Evolutionary conservation across 1,140 invertebrate genomes (phyloP).

Genomic region (Drosophila sechellia): DNA sequence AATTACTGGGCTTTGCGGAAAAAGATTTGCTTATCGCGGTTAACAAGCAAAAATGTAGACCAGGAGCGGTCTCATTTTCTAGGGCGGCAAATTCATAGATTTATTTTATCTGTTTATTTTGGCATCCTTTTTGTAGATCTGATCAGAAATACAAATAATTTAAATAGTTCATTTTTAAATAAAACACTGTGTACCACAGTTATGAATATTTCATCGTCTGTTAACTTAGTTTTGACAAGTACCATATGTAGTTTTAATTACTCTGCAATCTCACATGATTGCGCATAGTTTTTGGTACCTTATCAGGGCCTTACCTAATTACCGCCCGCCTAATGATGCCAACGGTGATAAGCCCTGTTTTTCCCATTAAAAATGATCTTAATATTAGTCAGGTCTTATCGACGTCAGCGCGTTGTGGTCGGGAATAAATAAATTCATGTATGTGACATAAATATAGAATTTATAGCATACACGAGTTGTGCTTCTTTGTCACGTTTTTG

Average conservation of each 20-base stretch:
- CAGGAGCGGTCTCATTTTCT: conserved; percentile 8
- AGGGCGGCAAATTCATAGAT: background rate
- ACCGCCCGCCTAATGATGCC: conserved; percentile 23
- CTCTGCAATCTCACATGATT: conserved; percentile 3
- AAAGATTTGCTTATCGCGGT: conserved; percentile 22
- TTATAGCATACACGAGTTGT: conserved; percentile 39
- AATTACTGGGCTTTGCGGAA: conserved; percentile 15
- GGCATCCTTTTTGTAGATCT: background rate
- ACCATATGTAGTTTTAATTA: background rate
- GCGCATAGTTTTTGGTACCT: conserved; percentile 1
- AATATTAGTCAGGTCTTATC: conserved; percentile 46
- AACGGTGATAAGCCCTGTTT: conserved; percentile 43
- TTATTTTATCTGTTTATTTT: background rate
- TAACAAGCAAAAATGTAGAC: background rate
- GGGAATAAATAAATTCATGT: conserved; percentile 11
- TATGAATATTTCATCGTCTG: no score
- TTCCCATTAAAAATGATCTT: conserved; percentile 30
- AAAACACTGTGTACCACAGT: no score
- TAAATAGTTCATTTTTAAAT: no score
- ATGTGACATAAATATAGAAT: conserved; percentile 14
- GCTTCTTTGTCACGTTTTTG: conserved; percentile 58
- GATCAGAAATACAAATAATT: no score
- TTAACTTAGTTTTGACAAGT: no score
- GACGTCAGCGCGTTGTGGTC: background rate
- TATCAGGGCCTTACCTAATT: conserved; percentile 41